phyloP scores from a whole-genome alignment of 2,888 invertebrate genomes.

The Meghimatium bilineatum region DNA sequence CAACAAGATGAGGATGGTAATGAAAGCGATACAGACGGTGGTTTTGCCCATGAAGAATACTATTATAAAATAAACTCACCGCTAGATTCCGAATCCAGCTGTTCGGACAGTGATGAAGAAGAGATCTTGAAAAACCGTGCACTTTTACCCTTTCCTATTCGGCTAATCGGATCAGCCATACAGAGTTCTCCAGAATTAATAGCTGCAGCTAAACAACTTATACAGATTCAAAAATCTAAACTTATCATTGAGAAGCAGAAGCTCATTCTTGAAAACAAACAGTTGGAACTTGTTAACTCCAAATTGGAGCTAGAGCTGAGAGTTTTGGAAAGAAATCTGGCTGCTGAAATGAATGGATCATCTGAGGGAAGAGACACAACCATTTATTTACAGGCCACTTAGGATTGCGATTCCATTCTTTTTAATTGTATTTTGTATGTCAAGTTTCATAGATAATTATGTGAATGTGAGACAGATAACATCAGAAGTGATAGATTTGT shows the following conservation, averaged over 20 bases:
- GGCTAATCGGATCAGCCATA: conserved; percentile 45
- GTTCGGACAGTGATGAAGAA: conserved; percentile 48
- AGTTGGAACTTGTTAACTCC: conserved; percentile 38
- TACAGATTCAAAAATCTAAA: conserved; percentile 41
- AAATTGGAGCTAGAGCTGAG: conserved; percentile 42
- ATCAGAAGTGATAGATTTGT: no score
- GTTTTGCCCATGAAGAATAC: neutral
- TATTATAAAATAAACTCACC: conserved; percentile 25
- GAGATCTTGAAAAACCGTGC: conserved; percentile 25
- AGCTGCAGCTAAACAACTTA: conserved; percentile 35
- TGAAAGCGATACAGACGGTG: neutral
- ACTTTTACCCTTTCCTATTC: conserved; percentile 42
- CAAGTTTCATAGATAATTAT: neutral
- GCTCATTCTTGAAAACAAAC: conserved; percentile 36
- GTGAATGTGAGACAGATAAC: no score
- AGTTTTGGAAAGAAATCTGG: conserved; percentile 30
- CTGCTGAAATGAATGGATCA: conserved; percentile 33
- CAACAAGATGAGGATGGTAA: neutral
- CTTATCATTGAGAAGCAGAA: conserved; percentile 39
- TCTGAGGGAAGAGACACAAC: conserved; percentile 30
- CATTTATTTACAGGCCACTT: conserved; percentile 43
- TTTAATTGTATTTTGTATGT: neutral
- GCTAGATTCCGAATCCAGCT: conserved; percentile 40
- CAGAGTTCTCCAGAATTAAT: conserved; percentile 40
- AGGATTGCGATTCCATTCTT: neutral